Base-by-base conservation (phyloP, 2,113 vertebrate genomes). In the Melanerpes aurifrons region DNA sequence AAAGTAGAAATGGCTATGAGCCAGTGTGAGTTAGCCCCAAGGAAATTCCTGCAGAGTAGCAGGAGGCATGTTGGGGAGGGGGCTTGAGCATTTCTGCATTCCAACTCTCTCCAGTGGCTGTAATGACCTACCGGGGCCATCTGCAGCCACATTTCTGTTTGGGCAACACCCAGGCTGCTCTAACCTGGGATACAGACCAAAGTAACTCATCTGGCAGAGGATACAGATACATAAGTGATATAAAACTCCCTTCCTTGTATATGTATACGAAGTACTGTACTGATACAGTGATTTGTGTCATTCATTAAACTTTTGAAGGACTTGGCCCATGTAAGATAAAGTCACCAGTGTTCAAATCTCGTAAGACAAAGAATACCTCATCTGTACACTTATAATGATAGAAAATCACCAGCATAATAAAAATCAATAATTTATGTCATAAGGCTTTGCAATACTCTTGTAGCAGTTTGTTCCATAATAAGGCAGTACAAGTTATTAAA, bases 1-100 rank as follows among this genome's bases (percentile, higher is more conserved):
- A 69, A 93, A 82, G 86, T 8, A 69, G 57, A 87, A 77, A 80
- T 87, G 89, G 91, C 91, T 80, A 18, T 0, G 29, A 95, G 92
- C 92, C 89, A 94, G 84, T 1, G 31, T 26, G 84, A 86, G 72
- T 57, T 89, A 68, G 87, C 95, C 94, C 87, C 87, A 79, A 90
- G 93, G 87, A 87, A 94, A 95, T 94, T 95, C 95, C 94, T 87
- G 76, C 87, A 88, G 91, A 95, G 89, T 80, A 90, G 81, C 96
- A 91, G 61, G 93, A 91, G 82, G 79, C 87, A 84, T 25, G 32
- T 0, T 80, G 76, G 85, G 89, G 93, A 95, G 28, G 9, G 54
- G 87, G 90, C 88, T 85, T 9, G 45, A 87, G 82, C 72, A 58
- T 71, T 93, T 91, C 79, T 91, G 90, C 87, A 89, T 93, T 92